Evolutionary conservation across 2,797 vertebrate genomes (phyloP).

Genomic region (Pangasius sanitwongsei): DNA sequence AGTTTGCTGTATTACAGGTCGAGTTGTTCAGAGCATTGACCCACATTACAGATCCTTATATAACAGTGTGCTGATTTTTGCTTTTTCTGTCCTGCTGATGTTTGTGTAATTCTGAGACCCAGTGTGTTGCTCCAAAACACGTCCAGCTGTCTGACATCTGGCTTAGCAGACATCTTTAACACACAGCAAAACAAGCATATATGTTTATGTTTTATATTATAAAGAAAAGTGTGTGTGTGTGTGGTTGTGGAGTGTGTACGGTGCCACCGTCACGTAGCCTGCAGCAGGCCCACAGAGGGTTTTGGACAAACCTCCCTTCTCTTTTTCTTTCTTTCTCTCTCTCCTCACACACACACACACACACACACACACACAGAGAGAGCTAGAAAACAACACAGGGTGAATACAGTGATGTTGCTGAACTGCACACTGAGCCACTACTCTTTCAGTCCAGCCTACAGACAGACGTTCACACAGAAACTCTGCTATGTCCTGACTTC

Average conservation of each 20-base stretch:
- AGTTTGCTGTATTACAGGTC: background rate
- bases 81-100: conserved; percentile 1
- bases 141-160: background rate
- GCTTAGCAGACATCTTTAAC: background rate
- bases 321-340: background rate
- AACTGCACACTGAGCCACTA: conserved; percentile 24
- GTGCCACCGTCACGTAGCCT: conserved; percentile 58
- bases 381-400: conserved; percentile 50
- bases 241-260: conserved; percentile 61
- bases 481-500: background rate
- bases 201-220: background rate
- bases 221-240: conserved; percentile 24
- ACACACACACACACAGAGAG: conserved; percentile 25
- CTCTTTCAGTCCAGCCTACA: conserved; percentile 19
- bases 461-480: background rate
- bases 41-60: conserved; percentile 29
- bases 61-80: conserved; percentile 48
- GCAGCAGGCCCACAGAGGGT: conserved; percentile 56
- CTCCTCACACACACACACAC: background rate
- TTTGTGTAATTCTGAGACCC: background rate
- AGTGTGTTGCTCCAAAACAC: background rate
- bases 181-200: background rate
- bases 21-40: background rate
- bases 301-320: conserved; percentile 37
- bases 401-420: conserved; percentile 11